A percentile compares a stretch with the other conserved stretches of the same genome.
Conservation (phyloP, 2,113 vertebrate genomes). For the Syngnathus scovelli region DNA sequence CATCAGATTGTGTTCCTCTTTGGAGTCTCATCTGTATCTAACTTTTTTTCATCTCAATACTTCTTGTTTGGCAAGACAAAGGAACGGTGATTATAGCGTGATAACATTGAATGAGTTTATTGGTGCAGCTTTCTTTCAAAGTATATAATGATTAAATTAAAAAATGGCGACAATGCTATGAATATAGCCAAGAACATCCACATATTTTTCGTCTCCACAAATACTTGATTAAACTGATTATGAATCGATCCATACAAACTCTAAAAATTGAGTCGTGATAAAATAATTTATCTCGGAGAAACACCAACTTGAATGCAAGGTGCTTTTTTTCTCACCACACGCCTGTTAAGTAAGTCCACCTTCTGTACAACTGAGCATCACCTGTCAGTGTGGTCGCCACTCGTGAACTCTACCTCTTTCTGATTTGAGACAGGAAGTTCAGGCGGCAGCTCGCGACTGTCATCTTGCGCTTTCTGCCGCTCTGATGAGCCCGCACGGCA, state of each 20-base stretch:
- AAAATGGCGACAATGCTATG: not conserved
- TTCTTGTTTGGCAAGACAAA: not conserved
- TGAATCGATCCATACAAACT: not conserved
- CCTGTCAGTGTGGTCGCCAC: slow-evolving; percentile 11
- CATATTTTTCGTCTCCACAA: not conserved
- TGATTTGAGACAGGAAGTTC: not conserved
- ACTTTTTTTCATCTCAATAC: not conserved
- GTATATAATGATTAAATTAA: not conserved
- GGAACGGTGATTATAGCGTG: not conserved
- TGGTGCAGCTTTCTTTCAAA: not conserved
- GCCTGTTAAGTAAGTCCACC: not conserved
- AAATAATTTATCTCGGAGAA: not conserved
- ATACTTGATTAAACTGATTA: not conserved
- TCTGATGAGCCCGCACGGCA: slow-evolving; percentile 30
- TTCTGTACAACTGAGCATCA: slow-evolving; percentile 22
- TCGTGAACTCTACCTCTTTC: slow-evolving; percentile 19
- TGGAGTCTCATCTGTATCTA: not conserved
- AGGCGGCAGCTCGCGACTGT: not conserved
- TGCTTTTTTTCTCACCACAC: not conserved
- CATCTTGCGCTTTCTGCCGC: not conserved
- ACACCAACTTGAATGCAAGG: not conserved
- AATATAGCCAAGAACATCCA: not conserved
- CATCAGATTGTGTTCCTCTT: not conserved
- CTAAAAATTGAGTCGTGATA: not conserved
- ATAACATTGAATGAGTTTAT: not conserved